Evolutionary conservation across 30 jellyfish, hydroid and myxozoan genomes (phyloP), one percentile per base, ranked within the genome.

Genomic region (Aurelia coerulea): DNA sequence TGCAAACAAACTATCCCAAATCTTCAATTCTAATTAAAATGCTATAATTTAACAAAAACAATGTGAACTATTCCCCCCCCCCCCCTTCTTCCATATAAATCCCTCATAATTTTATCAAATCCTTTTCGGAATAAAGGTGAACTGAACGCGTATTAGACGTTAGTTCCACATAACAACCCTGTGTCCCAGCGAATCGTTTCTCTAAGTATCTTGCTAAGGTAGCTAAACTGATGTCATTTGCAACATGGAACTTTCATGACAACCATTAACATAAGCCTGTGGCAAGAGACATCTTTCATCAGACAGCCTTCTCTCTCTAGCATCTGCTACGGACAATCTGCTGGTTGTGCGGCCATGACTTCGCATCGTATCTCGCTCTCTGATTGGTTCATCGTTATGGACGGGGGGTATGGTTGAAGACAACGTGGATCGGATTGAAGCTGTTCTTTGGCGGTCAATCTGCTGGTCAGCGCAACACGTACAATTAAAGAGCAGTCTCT

Each of bases 401-500:
- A 42, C 53, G 12, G 73, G 65, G 5, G 63, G 91, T 56, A 81
- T 39, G 14, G 82, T 68, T 11, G 91, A 49, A 11, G 91, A 81
- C 31, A 81, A 6, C 1, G 91, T 81, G 60, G 91, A 81, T 23
- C 84, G 54, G 54, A 68, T 39, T 16, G 91, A 81, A 19, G 91
- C 91, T 53, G 91, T 69, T 52, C 91, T 32, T 76, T 81, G 84
- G 41, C 84, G 66, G 33, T 54, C 77, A 5, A 32, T 59, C 1
- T 54, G 67, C 33, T 81, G 77, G 66, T 54, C 62, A 12, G 32
- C 42, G 78, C 78, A 68, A 76, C 80, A 68, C n/a, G 86, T 58
- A 54, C 93, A 73, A 8, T 84, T 46, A 50, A 81, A 68, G 54
- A 89, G 87, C 75, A 89, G 65, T 33, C 78, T 83, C 73, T 90